Evolutionary conservation across 64 coral and sea anemone genomes (phyloP).

Genomic region (Catalaphyllia jardinei): DNA sequence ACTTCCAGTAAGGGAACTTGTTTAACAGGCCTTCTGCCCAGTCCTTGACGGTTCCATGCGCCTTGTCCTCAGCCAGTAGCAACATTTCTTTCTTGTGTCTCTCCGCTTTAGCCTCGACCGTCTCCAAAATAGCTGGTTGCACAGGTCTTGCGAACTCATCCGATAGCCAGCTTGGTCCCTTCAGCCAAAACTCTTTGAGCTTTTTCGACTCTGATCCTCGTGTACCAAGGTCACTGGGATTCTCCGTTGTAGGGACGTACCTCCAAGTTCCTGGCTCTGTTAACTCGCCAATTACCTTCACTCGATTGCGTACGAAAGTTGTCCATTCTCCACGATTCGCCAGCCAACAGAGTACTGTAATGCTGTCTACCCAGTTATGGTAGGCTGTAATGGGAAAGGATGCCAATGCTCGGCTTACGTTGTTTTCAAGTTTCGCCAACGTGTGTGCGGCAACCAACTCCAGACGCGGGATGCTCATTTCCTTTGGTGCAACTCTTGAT

Average conservation of each 20-base stretch:
- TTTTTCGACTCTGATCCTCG: conserved; percentile 8
- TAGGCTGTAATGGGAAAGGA: background rate
- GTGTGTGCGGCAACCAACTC: conserved; percentile 59
- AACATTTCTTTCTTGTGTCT: background rate
- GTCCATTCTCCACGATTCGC: conserved; percentile 45
- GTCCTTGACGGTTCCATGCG: background rate
- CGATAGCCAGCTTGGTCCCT: conserved; percentile 28
- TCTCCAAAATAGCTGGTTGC: conserved; percentile 27
- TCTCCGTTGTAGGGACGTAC: background rate
- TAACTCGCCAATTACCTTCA: conserved; percentile 27
- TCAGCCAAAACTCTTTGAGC: conserved; percentile 26
- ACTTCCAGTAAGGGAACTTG: conserved; percentile 37
- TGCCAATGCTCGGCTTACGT: conserved; percentile 25
- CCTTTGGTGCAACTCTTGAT: conserved; percentile 48
- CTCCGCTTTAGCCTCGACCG: background rate
- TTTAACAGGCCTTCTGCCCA: conserved; percentile 19
- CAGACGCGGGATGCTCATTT: conserved; percentile 50
- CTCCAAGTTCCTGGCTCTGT: conserved; percentile 6
- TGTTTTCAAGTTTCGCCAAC: conserved; percentile 37
- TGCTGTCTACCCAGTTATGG: conserved; percentile 64
- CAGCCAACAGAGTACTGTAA: conserved; percentile 54
- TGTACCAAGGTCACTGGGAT: conserved; percentile 41
- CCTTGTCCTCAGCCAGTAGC: conserved; percentile 7
- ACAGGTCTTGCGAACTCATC: background rate
- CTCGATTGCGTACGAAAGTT: conserved; percentile 42